Percentiles rank a stretch among this genome's conserved stretches.
phyloP scores from a whole-genome alignment of 2,797 vertebrate species.

The Morelia viridis region DNA sequence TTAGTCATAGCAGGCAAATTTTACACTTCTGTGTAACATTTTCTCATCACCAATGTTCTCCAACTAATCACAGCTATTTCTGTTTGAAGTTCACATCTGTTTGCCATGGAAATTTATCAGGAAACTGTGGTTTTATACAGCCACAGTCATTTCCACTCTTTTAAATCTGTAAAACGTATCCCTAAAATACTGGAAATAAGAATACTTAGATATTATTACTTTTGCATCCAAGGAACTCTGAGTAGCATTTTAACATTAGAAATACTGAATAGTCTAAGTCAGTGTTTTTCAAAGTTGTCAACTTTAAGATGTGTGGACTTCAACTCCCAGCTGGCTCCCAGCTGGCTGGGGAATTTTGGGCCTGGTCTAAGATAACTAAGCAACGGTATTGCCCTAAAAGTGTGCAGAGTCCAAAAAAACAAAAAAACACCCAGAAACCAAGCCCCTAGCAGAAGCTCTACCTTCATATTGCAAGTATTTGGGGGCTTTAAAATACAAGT shows the following conservation, averaged over 20 bases:
- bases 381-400: not conserved
- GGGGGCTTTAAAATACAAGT: not conserved
- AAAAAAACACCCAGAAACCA: not conserved
- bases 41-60: slow-evolving; percentile 55
- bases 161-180: slow-evolving; percentile 32
- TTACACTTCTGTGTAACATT: slow-evolving; percentile 62
- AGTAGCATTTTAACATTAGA: not conserved
- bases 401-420: not conserved
- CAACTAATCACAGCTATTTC: slow-evolving; percentile 61
- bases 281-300: too few relatives aligned
- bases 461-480: not conserved
- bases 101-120: slow-evolving; percentile 70
- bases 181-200: slow-evolving; percentile 18
- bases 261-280: not conserved
- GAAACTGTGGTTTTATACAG: slow-evolving; percentile 67
- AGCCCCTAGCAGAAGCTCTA: not conserved
- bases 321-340: too few relatives aligned
- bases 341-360: too few relatives aligned
- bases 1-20: slow-evolving; percentile 43
- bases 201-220: not conserved
- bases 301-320: too few relatives aligned
- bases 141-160: slow-evolving; percentile 56
- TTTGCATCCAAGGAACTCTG: not conserved
- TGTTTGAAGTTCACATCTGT: slow-evolving; percentile 67
- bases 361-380: not conserved